Percentiles rank a stretch among this genome's conserved stretches.
Evolutionary conservation across 2,113 vertebrate species (phyloP).

Genomic region (Calypte anna): DNA sequence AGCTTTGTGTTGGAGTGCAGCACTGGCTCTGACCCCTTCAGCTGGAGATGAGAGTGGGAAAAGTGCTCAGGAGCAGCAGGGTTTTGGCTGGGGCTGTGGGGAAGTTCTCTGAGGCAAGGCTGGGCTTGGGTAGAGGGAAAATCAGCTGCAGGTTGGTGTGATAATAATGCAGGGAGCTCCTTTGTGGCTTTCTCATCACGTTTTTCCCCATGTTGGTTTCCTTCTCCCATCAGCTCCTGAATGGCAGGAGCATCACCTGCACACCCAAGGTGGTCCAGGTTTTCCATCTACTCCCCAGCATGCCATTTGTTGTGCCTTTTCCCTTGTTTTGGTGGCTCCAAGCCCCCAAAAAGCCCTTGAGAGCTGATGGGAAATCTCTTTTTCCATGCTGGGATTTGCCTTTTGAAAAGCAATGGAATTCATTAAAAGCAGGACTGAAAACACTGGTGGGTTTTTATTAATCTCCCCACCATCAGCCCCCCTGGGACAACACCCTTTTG

Average conservation of each 20-base stretch:
- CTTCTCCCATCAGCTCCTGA: neutral
- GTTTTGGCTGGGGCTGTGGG: neutral
- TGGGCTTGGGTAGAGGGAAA: neutral
- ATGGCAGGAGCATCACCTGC: neutral
- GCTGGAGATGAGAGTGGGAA: neutral
- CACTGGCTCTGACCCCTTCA: neutral
- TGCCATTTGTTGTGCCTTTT: slow-evolving; percentile 16
- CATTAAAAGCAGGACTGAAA: neutral
- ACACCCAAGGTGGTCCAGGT: neutral
- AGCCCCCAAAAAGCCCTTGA: slow-evolving; percentile 28
- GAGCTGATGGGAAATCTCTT: slow-evolving; percentile 22
- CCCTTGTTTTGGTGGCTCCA: slow-evolving; percentile 30
- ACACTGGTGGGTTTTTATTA: neutral
- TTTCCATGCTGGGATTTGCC: neutral
- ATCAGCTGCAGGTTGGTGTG: neutral
- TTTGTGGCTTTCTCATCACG: neutral
- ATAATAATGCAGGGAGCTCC: neutral
- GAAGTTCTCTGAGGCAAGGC: neutral
- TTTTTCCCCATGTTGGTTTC: neutral
- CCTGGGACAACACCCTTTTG: neutral
- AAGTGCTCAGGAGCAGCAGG: neutral
- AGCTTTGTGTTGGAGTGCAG: neutral
- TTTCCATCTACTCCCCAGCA: slow-evolving; percentile 7
- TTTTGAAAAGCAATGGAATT: slow-evolving; percentile 18
- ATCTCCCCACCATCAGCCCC: neutral